phyloP scores from a whole-genome alignment of 2,797 vertebrate genomes.

The Diplodus sargus region DNA sequence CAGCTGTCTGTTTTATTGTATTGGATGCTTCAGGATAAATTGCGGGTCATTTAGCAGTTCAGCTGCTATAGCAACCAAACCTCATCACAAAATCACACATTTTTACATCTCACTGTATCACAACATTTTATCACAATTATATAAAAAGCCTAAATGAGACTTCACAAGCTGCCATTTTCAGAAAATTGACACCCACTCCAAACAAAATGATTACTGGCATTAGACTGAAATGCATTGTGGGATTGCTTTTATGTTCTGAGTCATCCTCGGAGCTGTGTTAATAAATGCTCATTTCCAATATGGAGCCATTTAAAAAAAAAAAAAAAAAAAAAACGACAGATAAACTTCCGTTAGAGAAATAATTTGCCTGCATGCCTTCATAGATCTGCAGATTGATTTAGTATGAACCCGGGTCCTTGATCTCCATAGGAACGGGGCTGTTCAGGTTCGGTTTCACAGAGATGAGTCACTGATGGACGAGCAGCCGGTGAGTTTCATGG shows the following conservation, averaged over 20 bases:
- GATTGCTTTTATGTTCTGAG: constrained; percentile 40
- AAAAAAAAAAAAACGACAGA: constrained; percentile 25
- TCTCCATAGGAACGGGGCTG: constrained; percentile 28
- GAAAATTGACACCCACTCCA: constrained; percentile 54
- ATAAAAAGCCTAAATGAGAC: constrained; percentile 58
- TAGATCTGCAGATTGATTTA: constrained; percentile 22
- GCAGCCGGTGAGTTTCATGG: neutral
- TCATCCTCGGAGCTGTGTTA: constrained; percentile 40
- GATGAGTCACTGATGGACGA: constrained; percentile 17
- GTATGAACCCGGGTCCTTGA: neutral
- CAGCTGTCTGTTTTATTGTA: neutral
- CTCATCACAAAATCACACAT: neutral
- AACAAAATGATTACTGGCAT: constrained; percentile 36
- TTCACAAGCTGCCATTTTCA: constrained; percentile 30
- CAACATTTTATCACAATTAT: constrained; percentile 39
- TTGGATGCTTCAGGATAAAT: constrained; percentile 4
- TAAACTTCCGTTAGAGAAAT: constrained; percentile 22
- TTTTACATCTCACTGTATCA: constrained; percentile 9
- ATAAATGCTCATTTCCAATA: neutral
- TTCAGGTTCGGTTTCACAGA: constrained; percentile 26
- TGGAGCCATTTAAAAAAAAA: neutral
- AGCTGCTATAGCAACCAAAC: constrained; percentile 34
- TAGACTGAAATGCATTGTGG: constrained; percentile 37
- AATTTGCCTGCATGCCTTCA: constrained; percentile 14
- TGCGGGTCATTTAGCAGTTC: neutral